A percentile compares a stretch with the other conserved stretches of the same genome.
Evolutionary conservation across 2,888 invertebrate species (phyloP).

Genomic region (Thymelicus sylvestris): DNA sequence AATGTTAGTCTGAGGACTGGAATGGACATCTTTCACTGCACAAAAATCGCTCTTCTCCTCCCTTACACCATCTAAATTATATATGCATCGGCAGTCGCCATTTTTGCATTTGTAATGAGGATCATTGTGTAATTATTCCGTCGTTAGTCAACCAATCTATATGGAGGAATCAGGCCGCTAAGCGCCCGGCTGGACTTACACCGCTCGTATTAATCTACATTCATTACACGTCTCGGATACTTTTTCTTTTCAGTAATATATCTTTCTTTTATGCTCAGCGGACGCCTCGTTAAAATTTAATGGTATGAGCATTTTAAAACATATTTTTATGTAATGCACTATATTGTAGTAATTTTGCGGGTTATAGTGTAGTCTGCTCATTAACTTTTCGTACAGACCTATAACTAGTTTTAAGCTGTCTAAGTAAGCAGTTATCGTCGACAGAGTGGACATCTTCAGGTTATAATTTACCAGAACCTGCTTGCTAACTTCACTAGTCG

Average conservation of each 20-base stretch:
- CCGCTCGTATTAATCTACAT: slow-evolving; percentile 50
- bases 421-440: too few relatives aligned
- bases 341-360: not conserved
- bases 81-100: slow-evolving; percentile 75
- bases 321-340: slow-evolving; percentile 5
- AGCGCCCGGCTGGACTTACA: slow-evolving; percentile 46
- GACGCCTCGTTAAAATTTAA: slow-evolving; percentile 34
- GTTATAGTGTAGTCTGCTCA: not conserved
- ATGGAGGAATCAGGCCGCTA: slow-evolving; percentile 38
- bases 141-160: slow-evolving; percentile 78
- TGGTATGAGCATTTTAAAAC: slow-evolving; percentile 20
- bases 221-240: slow-evolving; percentile 40
- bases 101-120: slow-evolving; percentile 82
- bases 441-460: too few relatives aligned
- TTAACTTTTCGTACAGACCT: too few relatives aligned
- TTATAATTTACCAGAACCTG: too few relatives aligned
- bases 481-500: too few relatives aligned
- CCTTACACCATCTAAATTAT: slow-evolving; percentile 63
- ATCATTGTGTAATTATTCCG: slow-evolving; percentile 82
- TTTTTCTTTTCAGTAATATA: slow-evolving; percentile 36
- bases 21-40: not conserved
- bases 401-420: too few relatives aligned
- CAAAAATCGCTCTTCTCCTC: slow-evolving; percentile 35
- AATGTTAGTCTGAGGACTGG: too few relatives aligned
- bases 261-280: slow-evolving; percentile 33